These are phyloP conservation scores for Marcusenius ussheri DNA, from an alignment of 2,113 vertebrate genomes.

Conservation along the genomic window DNA sequence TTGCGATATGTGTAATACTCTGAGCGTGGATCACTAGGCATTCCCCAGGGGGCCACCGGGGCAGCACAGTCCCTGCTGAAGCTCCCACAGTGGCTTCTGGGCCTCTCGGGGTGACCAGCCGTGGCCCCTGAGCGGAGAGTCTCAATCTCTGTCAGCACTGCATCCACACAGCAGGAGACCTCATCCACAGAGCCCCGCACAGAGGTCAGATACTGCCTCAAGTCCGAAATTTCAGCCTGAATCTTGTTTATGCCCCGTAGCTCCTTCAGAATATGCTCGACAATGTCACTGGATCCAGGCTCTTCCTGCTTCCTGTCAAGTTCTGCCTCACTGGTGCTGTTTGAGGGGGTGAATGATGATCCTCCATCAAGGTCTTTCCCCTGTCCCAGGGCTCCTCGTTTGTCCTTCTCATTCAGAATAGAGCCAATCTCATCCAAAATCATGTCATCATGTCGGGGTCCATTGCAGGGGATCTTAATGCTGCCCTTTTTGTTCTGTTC, in stretches of 20 bases:
- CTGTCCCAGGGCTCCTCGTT: not conserved
- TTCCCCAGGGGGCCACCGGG: not conserved
- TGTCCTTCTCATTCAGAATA: not conserved
- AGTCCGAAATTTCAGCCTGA: conserved; percentile 89
- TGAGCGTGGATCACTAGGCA: not conserved
- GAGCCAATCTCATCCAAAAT: not conserved
- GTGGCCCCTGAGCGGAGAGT: conserved; percentile 67
- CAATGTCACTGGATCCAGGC: conserved; percentile 56
- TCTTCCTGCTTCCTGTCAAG: conserved; percentile 49
- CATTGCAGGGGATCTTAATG: conserved; percentile 52
- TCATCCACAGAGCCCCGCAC: conserved; percentile 91
- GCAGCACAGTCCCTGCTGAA: not conserved
- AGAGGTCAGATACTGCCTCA: conserved; percentile 80
- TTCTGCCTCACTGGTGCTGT: conserved; percentile 23
- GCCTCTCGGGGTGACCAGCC: conserved; percentile 33
- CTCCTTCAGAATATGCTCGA: conserved; percentile 91
- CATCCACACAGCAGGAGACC: conserved; percentile 88
- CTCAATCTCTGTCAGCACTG: conserved; percentile 85
- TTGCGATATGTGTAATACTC: not conserved
- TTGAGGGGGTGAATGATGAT: not conserved
- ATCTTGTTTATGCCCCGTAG: conserved; percentile 88
- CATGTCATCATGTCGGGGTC: conserved; percentile 17
- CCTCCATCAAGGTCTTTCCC: not conserved
- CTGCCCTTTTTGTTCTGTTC: conserved; percentile 67
- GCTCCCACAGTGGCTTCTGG: conserved; percentile 6